These are phyloP conservation scores for Numida meleagris DNA, from an alignment of 2,113 vertebrate genomes.

Conservation along the genomic window DNA sequence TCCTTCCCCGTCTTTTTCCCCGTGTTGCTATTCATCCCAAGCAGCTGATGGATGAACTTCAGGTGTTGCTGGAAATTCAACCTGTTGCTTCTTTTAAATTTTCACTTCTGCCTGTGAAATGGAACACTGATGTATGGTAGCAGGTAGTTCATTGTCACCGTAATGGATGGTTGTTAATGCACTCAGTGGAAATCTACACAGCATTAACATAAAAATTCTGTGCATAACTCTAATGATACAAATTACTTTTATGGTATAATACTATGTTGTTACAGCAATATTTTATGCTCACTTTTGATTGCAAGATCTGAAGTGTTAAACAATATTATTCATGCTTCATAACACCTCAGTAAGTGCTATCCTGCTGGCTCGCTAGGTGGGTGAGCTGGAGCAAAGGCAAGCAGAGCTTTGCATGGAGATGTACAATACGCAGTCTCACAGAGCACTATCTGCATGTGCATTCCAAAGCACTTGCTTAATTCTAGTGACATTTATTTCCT, in stretches of 20 bases:
- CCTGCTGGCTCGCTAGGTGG: background rate
- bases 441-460: rapidly evolving
- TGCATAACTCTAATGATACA: background rate
- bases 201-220: background rate
- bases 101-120: background rate
- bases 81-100: constrained; percentile 1
- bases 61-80: constrained; percentile 11
- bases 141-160: background rate
- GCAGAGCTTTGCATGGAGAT: background rate
- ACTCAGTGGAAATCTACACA: background rate
- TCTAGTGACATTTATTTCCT: background rate
- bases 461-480: background rate
- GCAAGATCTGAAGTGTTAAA: background rate
- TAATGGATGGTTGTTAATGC: constrained; percentile 14
- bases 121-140: background rate
- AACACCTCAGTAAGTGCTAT: background rate
- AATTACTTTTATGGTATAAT: background rate
- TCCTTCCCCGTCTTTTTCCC: background rate
- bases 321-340: background rate
- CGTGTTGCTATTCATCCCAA: constrained; percentile 15
- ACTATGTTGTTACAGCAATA: background rate
- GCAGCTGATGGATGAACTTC: background rate
- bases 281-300: background rate
- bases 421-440: background rate
- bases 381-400: background rate